A percentile compares a stretch with the other conserved stretches of the same genome.
Conservation (phyloP, 2,888 invertebrate species). For the Ceramica pisi region DNA sequence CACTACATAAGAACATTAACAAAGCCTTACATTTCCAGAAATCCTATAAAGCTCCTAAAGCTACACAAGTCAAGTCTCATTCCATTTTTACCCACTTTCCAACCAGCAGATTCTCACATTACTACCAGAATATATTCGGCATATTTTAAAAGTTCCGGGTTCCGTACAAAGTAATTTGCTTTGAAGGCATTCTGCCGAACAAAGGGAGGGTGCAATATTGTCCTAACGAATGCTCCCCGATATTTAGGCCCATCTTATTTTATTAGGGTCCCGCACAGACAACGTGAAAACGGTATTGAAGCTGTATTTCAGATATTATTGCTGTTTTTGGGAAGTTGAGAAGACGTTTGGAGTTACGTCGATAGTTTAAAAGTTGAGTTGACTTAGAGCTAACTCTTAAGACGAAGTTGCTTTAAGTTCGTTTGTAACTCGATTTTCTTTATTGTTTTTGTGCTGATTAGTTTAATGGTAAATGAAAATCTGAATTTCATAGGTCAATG, state of each 20-base stretch:
- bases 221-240: constrained; percentile 64
- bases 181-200: constrained; percentile 69
- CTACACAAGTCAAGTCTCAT: constrained; percentile 1
- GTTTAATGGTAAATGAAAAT: neutral
- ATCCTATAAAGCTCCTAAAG: constrained; percentile 8
- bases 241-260: constrained; percentile 65
- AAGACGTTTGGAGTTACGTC: constrained; percentile 26
- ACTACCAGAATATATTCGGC: constrained; percentile 71
- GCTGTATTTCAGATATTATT: constrained; percentile 55
- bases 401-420: neutral
- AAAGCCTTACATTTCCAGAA: neutral
- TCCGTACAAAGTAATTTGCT: constrained; percentile 76
- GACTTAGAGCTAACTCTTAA: neutral
- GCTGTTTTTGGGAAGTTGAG: constrained; percentile 26
- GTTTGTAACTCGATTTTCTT: neutral
- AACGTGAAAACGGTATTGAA: constrained; percentile 56
- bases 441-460: constrained; percentile 1
- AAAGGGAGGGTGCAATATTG: constrained; percentile 67
- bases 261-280: constrained; percentile 57
- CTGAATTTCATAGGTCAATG: neutral
- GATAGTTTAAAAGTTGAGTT: constrained; percentile 26
- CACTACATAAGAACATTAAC: neutral
- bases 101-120: constrained; percentile 69
- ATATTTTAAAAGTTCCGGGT: constrained; percentile 76
- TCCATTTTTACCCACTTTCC: constrained; percentile 12